Base-by-base conservation (phyloP, 2,888 invertebrate species). In the Eupelmus urozonus region DNA sequence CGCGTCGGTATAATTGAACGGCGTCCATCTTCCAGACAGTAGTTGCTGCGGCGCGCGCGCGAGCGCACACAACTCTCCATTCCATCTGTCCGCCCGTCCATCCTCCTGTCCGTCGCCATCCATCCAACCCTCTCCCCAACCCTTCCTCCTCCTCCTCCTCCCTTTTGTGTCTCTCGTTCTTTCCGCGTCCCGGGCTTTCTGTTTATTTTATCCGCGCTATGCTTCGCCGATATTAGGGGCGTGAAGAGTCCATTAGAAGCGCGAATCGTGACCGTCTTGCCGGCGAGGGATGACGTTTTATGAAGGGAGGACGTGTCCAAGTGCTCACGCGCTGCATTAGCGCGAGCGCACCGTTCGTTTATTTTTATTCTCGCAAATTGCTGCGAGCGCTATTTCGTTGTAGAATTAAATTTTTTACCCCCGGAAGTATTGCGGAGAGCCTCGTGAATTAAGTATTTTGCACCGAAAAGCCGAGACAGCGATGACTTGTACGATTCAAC, bases 1-100 rank as follows among this genome's bases (percentile, higher is more conserved):
- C 9, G 2, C 45, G 83, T 82, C 76, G 81, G 84, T 85, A 82
- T 85, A 85, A 86, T 85, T 86, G 85, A 85, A 85, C 83, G 80
- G 69, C 84, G 85, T 86, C 83, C 82, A 85, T 85, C 85, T 84
- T 84, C 82, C 70, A 77, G 81, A 81, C 81, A 80, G 81, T 53
- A 16, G 62, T 16, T 5, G 18, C 25, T 18, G 51, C 49, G 34
- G 13, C 23, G 25, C 53, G 11, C 25, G 9, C 60, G 1, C 40
- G 20, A 45, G 9, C 3, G 74, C 81, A 80, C 81, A 82, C 81
- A 73, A 49, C 70, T 78, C 78, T 77, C 77, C 72, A 72, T 72
- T 77, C 60, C 77, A 60, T 72, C 72, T 53, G 67, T 72, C 72
- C 49, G 71, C 80, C 66, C 78, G 79, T 82, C 83, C 77, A 70